Evolutionary conservation across 2,888 invertebrate genomes (phyloP), one percentile per base, ranked within the genome.

Genomic region (Phragmatobia fuliginosa): DNA sequence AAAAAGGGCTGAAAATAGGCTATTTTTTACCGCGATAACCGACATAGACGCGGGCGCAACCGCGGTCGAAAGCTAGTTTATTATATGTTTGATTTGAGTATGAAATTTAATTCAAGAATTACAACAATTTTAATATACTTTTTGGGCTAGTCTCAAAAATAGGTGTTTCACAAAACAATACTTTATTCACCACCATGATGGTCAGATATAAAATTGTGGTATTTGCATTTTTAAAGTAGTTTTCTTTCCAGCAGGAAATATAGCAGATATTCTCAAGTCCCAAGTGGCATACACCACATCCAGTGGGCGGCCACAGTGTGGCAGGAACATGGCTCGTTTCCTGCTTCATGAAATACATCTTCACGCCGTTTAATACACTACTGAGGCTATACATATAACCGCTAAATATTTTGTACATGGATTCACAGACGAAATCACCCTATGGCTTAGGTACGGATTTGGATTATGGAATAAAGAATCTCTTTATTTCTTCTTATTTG

Each of bases 271-370:
- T 14, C 49, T 1, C 21, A 28, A 66, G 83, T n/a, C n/a, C 45
- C n/a, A 87, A 86, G 83, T 70, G 72, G 86, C 90, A 77, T 77
- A 60, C 21, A 79, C 65, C 87, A 82, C 67, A 77, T 86, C 77
- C 82, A 78, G 86, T 85, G 87, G 88, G 88, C 87, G 88, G 86
- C 82, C 84, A 78, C 86, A 80, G 82, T 83, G 81, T 85, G 85
- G 88, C 85, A 87, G 83, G 84, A 88, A 88, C 89, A 87, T 82
- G 86, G 81, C 87, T 89, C 87, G 87, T 89, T 90, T 88, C 85
- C 88, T 85, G 84, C 86, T 83, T 81, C 88, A 87, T 88, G 87
- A 90, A 90, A 91, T 89, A 88, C 85, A 88, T 88, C 84, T 88
- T 84, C 83, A 78, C 83, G 84, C 85, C 83, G 81, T 82, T 82